Evolutionary conservation across 2,888 invertebrate genomes (phyloP).

Genomic region (Sphaerophoria rueppellii): DNA sequence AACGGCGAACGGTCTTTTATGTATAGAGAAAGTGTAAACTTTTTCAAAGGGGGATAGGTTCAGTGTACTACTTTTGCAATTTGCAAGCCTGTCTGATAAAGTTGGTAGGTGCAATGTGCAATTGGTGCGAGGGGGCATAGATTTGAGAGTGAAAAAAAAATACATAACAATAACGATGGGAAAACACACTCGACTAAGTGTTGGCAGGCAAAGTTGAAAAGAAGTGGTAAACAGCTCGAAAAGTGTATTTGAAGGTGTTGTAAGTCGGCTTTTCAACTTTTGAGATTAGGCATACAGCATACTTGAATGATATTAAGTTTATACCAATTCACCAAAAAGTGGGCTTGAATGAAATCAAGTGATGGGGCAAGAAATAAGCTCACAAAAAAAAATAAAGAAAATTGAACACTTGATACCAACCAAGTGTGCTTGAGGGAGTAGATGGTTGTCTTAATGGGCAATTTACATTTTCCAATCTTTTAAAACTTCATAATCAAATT

Average conservation of each 20-base stretch:
- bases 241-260: slow-evolving; percentile 63
- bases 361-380: too few relatives aligned
- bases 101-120: background rate
- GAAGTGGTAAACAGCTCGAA: slow-evolving; percentile 65
- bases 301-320: too few relatives aligned
- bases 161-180: background rate
- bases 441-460: too few relatives aligned
- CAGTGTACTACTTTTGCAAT: slow-evolving; percentile 17
- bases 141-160: slow-evolving; percentile 32
- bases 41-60: slow-evolving; percentile 22
- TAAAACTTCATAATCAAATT: too few relatives aligned
- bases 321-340: too few relatives aligned
- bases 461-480: too few relatives aligned
- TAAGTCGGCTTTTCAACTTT: slow-evolving; percentile 60
- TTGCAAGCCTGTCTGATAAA: slow-evolving; percentile 7
- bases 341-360: too few relatives aligned
- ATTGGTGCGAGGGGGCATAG: background rate
- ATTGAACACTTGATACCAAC: too few relatives aligned
- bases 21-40: slow-evolving; percentile 52
- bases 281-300: slow-evolving; percentile 9
- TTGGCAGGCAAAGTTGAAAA: slow-evolving; percentile 61
- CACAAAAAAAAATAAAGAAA: too few relatives aligned
- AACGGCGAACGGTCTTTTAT: too few relatives aligned
- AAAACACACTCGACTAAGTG: slow-evolving; percentile 57
- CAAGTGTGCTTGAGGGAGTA: too few relatives aligned